Conservation (phyloP, 2,888 invertebrate genomes). For the Pecten maximus region DNA sequence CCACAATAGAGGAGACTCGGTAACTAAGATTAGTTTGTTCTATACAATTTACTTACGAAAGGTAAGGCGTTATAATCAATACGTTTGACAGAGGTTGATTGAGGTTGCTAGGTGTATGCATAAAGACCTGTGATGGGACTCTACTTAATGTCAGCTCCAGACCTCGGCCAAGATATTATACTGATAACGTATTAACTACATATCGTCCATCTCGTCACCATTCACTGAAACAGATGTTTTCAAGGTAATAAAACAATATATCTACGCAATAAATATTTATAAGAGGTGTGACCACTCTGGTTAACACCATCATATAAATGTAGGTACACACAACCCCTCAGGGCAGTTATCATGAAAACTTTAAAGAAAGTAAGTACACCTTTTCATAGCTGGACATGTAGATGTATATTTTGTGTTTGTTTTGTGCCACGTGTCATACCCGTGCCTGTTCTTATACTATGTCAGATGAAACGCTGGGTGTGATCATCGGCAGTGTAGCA, state of each 20-base stretch:
- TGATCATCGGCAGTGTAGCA: conserved; percentile 52
- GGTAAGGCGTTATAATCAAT: not conserved
- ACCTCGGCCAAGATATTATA: not conserved
- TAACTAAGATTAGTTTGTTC: not conserved
- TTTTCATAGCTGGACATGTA: not conserved
- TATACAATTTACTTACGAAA: not conserved
- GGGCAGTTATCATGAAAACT: not conserved
- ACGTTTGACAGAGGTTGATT: not conserved
- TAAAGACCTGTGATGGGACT: not conserved
- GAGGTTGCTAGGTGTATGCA: not conserved
- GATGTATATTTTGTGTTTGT: not conserved
- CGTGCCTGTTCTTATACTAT: not conserved
- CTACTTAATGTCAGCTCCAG: not conserved
- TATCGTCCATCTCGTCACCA: not conserved
- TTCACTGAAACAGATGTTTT: not conserved
- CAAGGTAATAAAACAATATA: not conserved
- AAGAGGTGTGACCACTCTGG: not conserved
- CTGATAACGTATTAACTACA: not conserved
- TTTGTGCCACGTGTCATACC: too few species aligned
- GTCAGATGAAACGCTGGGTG: conserved; percentile 19
- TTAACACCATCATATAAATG: not conserved
- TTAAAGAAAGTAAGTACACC: not conserved
- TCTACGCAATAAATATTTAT: not conserved
- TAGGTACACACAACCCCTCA: not conserved
- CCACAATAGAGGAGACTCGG: not conserved